A percentile compares a stretch with the other conserved stretches of the same genome.
These are phyloP conservation scores for Muscidifurax raptorellus DNA, from an alignment of 1,140 invertebrate species.

Conservation along the genomic window DNA sequence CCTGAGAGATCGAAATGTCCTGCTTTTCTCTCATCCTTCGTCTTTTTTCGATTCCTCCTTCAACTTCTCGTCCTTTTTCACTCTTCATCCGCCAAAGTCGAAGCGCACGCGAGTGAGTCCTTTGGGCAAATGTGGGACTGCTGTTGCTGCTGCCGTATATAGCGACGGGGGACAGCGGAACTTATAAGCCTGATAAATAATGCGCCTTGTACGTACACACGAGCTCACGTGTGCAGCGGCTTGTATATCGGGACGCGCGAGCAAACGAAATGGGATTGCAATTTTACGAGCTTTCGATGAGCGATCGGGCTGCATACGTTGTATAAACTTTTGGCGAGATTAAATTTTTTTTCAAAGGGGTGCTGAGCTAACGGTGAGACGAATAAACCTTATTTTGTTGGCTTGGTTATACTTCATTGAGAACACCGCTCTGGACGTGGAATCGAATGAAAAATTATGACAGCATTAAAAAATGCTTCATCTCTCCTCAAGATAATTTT, in stretches of 20 bases:
- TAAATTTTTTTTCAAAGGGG: background rate
- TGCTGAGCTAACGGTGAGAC: too few relatives aligned
- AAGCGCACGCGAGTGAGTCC: conserved; percentile 3
- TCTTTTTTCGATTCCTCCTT: background rate
- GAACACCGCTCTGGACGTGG: too few relatives aligned
- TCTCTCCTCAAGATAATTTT: too few relatives aligned
- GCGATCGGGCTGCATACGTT: conserved; percentile 17
- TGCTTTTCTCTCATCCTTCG: conserved; percentile 5
- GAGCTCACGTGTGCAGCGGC: background rate
- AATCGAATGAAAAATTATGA: too few relatives aligned
- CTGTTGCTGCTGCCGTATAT: too few relatives aligned
- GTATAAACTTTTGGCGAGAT: background rate
- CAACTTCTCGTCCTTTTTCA: background rate
- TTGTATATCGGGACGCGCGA: background rate
- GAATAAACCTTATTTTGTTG: too few relatives aligned
- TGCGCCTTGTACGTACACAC: background rate
- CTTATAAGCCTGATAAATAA: conserved; percentile 40
- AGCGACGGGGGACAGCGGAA: background rate
- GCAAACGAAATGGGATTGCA: conserved; percentile 34
- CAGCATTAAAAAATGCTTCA: too few relatives aligned
- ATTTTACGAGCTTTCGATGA: conserved; percentile 37
- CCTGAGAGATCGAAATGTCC: conserved; percentile 18
- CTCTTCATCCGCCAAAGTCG: background rate
- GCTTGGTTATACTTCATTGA: too few relatives aligned
- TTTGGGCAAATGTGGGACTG: background rate